Conservation (phyloP, 1,140 invertebrate genomes). For the Zaprionus capensis region DNA sequence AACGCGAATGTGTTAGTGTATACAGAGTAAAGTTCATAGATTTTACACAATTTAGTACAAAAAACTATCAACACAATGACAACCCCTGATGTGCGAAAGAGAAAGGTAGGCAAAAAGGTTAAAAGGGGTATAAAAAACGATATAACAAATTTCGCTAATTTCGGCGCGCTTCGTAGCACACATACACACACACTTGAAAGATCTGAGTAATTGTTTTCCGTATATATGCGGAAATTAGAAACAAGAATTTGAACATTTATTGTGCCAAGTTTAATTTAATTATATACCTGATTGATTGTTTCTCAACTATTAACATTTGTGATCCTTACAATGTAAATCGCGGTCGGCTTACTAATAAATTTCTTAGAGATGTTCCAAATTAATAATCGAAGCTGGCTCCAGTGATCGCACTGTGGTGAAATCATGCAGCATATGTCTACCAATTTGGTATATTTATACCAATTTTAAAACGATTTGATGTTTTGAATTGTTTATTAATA, state of each 20-base stretch:
- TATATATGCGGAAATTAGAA: slow-evolving; percentile 56
- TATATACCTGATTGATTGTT: slow-evolving; percentile 14
- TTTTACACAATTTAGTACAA: slow-evolving; percentile 55
- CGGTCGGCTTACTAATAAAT: not conserved
- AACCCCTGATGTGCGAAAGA: slow-evolving; percentile 66
- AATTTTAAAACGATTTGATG: not conserved
- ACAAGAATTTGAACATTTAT: slow-evolving; percentile 23
- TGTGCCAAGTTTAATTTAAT: slow-evolving; percentile 51
- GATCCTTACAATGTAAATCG: not conserved
- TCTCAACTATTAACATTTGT: not conserved
- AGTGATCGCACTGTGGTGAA: not conserved
- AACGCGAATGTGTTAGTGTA: slow-evolving; percentile 26
- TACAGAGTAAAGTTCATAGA: slow-evolving; percentile 24
- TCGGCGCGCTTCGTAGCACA: slow-evolving; percentile 10
- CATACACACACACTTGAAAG: not conserved
- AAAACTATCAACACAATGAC: slow-evolving; percentile 52
- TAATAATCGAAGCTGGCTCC: not conserved
- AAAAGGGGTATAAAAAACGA: slow-evolving; percentile 26
- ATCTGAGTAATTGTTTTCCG: slow-evolving; percentile 21
- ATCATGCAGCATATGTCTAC: not conserved
- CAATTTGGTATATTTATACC: not conserved
- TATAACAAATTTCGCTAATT: slow-evolving; percentile 26
- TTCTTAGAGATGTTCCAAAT: not conserved
- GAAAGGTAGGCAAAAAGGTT: slow-evolving; percentile 71
- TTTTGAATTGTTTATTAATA: not conserved